Conservation (phyloP, 2,797 vertebrate genomes). For the Eremophila alpestris region DNA sequence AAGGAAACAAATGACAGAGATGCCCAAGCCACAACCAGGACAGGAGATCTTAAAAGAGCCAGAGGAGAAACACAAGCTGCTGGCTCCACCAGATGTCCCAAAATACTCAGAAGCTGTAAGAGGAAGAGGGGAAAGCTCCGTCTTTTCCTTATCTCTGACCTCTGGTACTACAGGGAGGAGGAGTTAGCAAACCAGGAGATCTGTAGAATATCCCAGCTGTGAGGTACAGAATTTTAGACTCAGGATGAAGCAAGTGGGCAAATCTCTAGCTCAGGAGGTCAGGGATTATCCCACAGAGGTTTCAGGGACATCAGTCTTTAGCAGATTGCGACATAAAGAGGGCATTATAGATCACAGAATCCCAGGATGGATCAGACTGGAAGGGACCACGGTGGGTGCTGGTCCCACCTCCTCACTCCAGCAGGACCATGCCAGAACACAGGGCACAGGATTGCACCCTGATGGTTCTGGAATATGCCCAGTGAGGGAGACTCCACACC, state of each 20-base stretch:
- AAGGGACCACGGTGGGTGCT: background rate
- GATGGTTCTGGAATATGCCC: background rate
- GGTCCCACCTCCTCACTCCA: background rate
- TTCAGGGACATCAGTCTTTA: background rate
- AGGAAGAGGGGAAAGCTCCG: background rate
- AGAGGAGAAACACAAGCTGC: background rate
- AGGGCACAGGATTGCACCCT: background rate
- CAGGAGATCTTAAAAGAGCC: background rate
- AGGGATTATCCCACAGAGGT: background rate
- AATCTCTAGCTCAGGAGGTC: background rate
- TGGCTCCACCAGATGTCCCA: background rate
- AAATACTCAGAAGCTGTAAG: background rate
- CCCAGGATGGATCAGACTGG: background rate
- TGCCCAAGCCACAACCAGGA: background rate
- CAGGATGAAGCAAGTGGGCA: background rate
- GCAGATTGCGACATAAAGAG: fast-evolving
- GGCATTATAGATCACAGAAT: background rate
- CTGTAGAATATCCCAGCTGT: background rate
- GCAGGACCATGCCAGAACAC: background rate
- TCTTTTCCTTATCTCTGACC: background rate
- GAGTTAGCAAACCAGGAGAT: background rate
- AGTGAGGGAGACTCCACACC: background rate
- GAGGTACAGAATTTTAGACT: background rate
- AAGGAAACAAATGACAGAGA: background rate
- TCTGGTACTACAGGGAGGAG: background rate